Evolutionary conservation across 1,140 invertebrate species (phyloP), one percentile per base, ranked within the genome.

Genomic region (Panagrolaimus sp.): DNA sequence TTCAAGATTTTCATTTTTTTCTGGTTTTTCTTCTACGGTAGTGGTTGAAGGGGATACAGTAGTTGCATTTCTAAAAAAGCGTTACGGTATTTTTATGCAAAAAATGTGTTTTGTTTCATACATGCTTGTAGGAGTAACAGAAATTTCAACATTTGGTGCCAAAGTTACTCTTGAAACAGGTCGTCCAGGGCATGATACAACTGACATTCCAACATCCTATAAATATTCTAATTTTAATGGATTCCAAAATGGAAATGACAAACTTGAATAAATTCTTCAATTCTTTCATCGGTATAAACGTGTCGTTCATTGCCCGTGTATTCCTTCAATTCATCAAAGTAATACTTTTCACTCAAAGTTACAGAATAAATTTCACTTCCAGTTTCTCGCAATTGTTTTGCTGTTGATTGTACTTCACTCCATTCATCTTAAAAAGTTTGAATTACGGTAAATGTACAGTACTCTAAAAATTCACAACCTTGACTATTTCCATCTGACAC

Each of bases 401-500:
- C 71, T 24, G 76, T 65, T 24, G 21, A 28, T 63, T 76, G 55
- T 15, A 78, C 73, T 26, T 58, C 45, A 7, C 12, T n/a, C 78
- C 78, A 78, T 55, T 77, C 73, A 67, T 78, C 77, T 72, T 38
- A 4, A 38, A 38, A 38, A 38, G 2, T n/a, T n/a, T n/a, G n/a
- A 7, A 38, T 38, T 38, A 38, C 32, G 32, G 32, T 38, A 38
- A 7, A 38, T 4, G 32, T 4, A 38, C 7, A 38, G 32, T 38
- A 4, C 7, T 38, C 32, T 4, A 38, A 4, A 38, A 38, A 38
- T 4, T 38, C 2, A 38, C 7, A 4, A 38, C 32, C 32, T 38
- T 63, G 38, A 21, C 48, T 74, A 45, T 78, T 76, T 10, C 77
- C 77, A 68, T 78, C 77, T 12, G 72, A 71, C n/a, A 78, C 71